Percentiles rank a stretch among this genome's conserved stretches.
Conservation (phyloP, 2,888 invertebrate species). For the Eupelmus urozonus region DNA sequence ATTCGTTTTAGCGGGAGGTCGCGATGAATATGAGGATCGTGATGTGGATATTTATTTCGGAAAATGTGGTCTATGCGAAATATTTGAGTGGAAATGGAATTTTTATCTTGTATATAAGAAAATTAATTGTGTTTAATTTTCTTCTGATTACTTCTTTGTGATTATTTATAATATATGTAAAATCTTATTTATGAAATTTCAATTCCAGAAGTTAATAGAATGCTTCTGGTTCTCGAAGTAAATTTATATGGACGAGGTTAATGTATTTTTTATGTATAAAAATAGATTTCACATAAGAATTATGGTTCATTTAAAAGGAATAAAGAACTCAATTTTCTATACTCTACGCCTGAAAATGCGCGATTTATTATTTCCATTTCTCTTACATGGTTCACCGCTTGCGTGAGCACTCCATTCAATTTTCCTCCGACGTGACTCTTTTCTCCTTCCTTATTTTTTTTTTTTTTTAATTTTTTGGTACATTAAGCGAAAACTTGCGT, state of each 20-base stretch:
- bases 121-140: too few species aligned
- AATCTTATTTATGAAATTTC: too few species aligned
- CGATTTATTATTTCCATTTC: constrained; percentile 47
- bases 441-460: neutral
- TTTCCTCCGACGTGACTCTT: constrained; percentile 16
- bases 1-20: neutral
- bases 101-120: neutral
- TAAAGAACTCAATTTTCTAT: constrained; percentile 44
- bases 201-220: too few species aligned
- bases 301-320: constrained; percentile 22
- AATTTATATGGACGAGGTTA: neutral
- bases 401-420: constrained; percentile 44
- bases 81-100: neutral
- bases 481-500: constrained; percentile 26
- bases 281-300: neutral
- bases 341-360: constrained; percentile 11
- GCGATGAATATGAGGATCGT: neutral
- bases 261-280: neutral
- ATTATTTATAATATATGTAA: too few species aligned
- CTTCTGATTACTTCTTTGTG: too few species aligned
- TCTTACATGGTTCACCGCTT: constrained; percentile 35
- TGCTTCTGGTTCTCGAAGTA: too few species aligned
- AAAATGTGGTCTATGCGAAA: neutral
- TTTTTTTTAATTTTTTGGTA: neutral
- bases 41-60: neutral